Conservation (phyloP, 2,888 invertebrate species). For the Ferdinandea cuprea region DNA sequence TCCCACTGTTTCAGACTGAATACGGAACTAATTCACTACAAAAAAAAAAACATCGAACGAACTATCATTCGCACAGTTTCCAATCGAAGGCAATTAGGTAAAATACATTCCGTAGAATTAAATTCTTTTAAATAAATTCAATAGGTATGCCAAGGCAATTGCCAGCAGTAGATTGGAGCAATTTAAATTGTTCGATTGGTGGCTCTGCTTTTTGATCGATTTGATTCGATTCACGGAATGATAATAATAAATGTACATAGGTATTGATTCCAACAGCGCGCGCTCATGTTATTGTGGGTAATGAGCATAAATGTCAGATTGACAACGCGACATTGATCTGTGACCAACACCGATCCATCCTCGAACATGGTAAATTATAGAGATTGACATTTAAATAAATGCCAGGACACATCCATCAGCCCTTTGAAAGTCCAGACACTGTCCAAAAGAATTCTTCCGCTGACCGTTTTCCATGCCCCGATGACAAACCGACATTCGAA, state of each 20-base stretch:
- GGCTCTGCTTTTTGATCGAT: constrained; percentile 38
- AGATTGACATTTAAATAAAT: constrained; percentile 62
- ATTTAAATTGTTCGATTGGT: constrained; percentile 67
- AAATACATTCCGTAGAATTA: constrained; percentile 62
- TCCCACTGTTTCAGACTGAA: constrained; percentile 41
- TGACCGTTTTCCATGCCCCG: constrained; percentile 41
- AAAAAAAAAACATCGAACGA: not conserved
- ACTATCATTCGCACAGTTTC: constrained; percentile 44
- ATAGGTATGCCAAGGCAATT: constrained; percentile 52
- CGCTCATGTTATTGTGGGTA: constrained; percentile 11
- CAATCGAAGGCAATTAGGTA: constrained; percentile 60
- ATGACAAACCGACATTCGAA: constrained; percentile 49
- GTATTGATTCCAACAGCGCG: too few relatives aligned
- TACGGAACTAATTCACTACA: constrained; percentile 58
- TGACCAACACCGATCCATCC: constrained; percentile 13
- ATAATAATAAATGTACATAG: constrained; percentile 21
- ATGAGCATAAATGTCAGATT: constrained; percentile 52
- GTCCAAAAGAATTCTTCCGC: constrained; percentile 37
- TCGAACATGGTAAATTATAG: constrained; percentile 21
- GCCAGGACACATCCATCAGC: constrained; percentile 22
- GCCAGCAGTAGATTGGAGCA: constrained; percentile 47
- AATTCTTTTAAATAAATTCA: constrained; percentile 53
- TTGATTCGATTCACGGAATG: constrained; percentile 3
- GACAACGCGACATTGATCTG: constrained; percentile 13
- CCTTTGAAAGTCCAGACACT: constrained; percentile 36